A percentile compares a stretch with the other conserved stretches of the same genome.
These are phyloP conservation scores for Zoanthus gigantus DNA, from an alignment of 92 coral and sea anemone species.

Conservation along the genomic window DNA sequence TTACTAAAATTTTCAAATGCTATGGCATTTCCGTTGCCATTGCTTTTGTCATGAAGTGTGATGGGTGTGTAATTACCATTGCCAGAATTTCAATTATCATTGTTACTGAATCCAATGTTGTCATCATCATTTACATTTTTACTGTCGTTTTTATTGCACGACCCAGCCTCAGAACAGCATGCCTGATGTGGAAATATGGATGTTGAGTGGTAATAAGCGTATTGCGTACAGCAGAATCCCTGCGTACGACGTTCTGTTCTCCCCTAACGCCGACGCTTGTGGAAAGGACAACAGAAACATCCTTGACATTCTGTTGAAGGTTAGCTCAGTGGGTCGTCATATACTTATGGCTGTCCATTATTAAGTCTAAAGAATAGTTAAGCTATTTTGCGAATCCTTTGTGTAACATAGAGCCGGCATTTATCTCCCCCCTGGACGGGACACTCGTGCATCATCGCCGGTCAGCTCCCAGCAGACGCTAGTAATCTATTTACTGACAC, in stretches of 20 bases:
- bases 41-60: no score
- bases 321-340: not conserved
- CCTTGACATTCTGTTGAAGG: slow-evolving; percentile 81
- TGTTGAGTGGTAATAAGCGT: slow-evolving; percentile 87
- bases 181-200: slow-evolving; percentile 99
- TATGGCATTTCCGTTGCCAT: no score
- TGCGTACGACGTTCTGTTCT: slow-evolving; percentile 85
- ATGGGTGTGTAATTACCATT: no score
- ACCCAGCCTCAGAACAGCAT: slow-evolving; percentile 96
- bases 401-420: no score
- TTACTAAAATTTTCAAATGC: no score
- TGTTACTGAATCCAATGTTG: not conserved
- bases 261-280: slow-evolving; percentile 68
- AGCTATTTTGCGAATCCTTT: no score
- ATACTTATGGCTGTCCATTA: not conserved
- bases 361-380: not conserved
- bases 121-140: not conserved
- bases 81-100: not conserved
- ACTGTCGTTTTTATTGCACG: not conserved
- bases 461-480: no score
- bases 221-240: slow-evolving; percentile 97
- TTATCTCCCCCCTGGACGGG: no score
- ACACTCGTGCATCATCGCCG: no score
- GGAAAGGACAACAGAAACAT: slow-evolving; percentile 87
- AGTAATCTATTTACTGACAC: no score